phyloP scores from a whole-genome alignment of 1,140 invertebrate genomes.

The Penaeus vannamei region DNA sequence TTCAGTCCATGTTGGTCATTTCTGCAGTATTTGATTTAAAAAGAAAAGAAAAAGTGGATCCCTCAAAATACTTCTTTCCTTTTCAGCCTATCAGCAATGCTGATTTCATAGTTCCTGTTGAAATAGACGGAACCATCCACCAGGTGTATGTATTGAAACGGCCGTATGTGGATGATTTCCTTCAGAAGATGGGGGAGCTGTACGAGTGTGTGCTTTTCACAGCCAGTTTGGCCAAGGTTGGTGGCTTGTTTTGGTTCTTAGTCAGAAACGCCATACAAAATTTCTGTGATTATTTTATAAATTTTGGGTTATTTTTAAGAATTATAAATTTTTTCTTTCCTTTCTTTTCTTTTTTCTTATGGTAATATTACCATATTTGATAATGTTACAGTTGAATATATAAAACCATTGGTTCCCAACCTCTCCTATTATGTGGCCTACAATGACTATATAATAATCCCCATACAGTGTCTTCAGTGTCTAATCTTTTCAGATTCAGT shows the following conservation, averaged over 20 bases:
- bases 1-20: no score
- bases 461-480: no score
- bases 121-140: conserved; percentile 99
- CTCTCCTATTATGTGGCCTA: no score
- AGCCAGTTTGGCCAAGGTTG: conserved; percentile 95
- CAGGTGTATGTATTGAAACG: conserved; percentile 99
- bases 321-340: no score
- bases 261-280: neutral
- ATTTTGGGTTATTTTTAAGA: no score
- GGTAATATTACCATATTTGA: no score
- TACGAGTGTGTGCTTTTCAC: conserved; percentile 99
- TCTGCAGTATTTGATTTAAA: no score
- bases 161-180: conserved; percentile 99
- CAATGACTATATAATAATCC: no score
- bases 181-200: conserved; percentile 96
- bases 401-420: no score
- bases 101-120: conserved; percentile 99
- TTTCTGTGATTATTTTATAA: neutral
- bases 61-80: conserved; percentile 51
- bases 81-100: conserved; percentile 97
- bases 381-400: no score
- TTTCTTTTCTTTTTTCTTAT: no score
- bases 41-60: neutral
- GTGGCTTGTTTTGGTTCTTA: conserved; percentile 40
- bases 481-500: no score